These are phyloP conservation scores for Apostichopus japonicus DNA, from an alignment of 35 echinoderm and acorn worm species.

Conservation along the genomic window DNA sequence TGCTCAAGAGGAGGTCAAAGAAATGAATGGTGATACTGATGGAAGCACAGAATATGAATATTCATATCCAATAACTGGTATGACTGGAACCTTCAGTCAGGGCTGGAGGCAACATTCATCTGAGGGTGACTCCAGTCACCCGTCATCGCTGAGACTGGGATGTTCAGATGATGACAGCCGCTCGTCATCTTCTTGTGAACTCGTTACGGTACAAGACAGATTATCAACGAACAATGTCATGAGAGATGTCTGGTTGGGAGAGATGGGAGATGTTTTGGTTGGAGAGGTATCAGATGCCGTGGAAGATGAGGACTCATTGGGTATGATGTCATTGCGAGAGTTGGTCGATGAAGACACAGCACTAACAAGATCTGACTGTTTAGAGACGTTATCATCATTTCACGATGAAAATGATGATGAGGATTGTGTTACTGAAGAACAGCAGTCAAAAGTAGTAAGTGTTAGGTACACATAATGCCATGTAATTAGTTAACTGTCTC, in stretches of 20 bases:
- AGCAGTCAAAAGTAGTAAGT: neutral
- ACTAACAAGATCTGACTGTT: too few species aligned
- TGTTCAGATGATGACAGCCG: neutral
- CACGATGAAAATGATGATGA: neutral
- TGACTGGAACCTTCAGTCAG: neutral
- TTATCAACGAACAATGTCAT: neutral
- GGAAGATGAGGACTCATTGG: constrained; percentile 15
- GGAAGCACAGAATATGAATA: neutral
- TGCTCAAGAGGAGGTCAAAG: neutral
- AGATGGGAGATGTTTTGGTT: neutral
- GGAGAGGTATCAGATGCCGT: neutral
- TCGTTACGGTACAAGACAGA: neutral
- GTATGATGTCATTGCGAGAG: constrained; percentile 7
- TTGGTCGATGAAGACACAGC: neutral
- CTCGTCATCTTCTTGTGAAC: neutral
- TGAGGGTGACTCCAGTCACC: too few species aligned
- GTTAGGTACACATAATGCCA: neutral
- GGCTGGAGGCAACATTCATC: neutral
- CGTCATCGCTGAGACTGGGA: neutral
- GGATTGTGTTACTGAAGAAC: neutral
- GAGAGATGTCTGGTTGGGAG: constrained; percentile 23
- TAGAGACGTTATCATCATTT: neutral
- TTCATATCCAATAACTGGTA: neutral
- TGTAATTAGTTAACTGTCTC: too few species aligned
- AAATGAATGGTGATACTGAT: neutral